A percentile compares a stretch with the other conserved stretches of the same genome.
Conservation (phyloP, 2,113 vertebrate genomes). For the Lipophrys pholis region DNA sequence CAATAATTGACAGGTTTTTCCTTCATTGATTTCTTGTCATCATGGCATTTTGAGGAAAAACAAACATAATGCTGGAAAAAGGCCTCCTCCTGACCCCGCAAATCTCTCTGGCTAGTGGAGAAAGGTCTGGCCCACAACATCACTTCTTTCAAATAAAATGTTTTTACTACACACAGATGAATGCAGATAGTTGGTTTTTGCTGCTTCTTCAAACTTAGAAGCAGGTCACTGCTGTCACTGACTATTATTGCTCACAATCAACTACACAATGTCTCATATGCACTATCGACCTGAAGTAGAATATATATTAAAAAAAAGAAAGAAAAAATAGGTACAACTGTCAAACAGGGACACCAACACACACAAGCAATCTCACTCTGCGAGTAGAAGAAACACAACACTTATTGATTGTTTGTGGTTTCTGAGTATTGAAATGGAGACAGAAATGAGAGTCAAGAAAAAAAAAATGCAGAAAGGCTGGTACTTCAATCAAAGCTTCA, state of each 20-base stretch:
- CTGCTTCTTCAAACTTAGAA: constrained; percentile 39
- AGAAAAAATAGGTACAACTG: constrained; percentile 56
- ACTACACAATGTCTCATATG: constrained; percentile 51
- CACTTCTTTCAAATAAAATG: too few species aligned
- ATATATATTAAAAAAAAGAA: too few species aligned
- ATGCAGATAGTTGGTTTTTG: neutral
- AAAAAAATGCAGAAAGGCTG: constrained; percentile 40
- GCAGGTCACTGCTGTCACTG: constrained; percentile 51
- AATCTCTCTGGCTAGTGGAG: too few species aligned
- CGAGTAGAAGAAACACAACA: constrained; percentile 39
- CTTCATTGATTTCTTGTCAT: too few species aligned
- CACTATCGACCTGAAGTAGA: constrained; percentile 53
- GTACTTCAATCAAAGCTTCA: constrained; percentile 50
- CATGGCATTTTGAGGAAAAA: too few species aligned
- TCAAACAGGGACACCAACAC: constrained; percentile 23
- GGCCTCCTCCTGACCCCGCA: too few species aligned
- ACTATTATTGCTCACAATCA: constrained; percentile 62
- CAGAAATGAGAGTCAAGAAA: constrained; percentile 30
- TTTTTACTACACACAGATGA: constrained; percentile 1
- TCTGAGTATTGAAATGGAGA: constrained; percentile 47
- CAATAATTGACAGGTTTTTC: too few species aligned
- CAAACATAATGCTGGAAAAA: too few species aligned
- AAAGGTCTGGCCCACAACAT: too few species aligned
- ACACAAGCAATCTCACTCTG: constrained; percentile 16
- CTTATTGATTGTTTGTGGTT: constrained; percentile 61